These are phyloP conservation scores for Cheirogaleus major DNA, from an alignment of 2,797 vertebrate species.

Conservation along the genomic window DNA sequence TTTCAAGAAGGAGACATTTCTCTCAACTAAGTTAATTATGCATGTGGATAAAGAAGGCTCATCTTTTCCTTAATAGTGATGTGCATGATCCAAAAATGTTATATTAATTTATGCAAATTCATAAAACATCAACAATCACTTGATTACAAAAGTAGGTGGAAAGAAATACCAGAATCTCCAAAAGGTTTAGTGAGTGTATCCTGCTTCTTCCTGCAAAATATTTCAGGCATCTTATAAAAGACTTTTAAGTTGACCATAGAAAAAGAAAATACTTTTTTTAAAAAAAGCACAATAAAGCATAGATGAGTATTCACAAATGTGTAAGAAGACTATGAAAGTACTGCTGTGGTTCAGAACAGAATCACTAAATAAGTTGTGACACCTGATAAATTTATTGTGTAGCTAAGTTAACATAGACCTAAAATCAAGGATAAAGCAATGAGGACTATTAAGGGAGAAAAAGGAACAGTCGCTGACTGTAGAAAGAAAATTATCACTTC, in stretches of 20 bases:
- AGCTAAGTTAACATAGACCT: background rate
- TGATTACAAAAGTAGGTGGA: slow-evolving; percentile 16
- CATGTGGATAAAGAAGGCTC: slow-evolving; percentile 19
- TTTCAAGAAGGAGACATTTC: background rate
- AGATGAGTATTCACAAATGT: background rate
- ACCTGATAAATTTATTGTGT: background rate
- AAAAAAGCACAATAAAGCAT: background rate
- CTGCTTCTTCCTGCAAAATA: slow-evolving; percentile 56
- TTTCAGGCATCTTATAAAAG: slow-evolving; percentile 32
- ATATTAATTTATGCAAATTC: slow-evolving; percentile 36
- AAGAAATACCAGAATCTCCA: slow-evolving; percentile 47
- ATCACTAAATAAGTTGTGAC: background rate
- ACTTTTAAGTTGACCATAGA: slow-evolving; percentile 3
- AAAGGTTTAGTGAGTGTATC: slow-evolving; percentile 46
- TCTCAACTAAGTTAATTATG: background rate
- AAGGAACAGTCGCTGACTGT: background rate
- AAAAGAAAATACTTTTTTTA: background rate
- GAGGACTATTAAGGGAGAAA: background rate
- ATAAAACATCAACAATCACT: slow-evolving; percentile 38
- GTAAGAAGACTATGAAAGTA: background rate
- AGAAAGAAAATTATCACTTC: slow-evolving; percentile 43
- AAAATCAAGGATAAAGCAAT: slow-evolving; percentile 31
- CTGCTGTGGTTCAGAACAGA: slow-evolving; percentile 3
- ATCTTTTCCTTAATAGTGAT: slow-evolving; percentile 19
- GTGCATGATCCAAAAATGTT: slow-evolving; percentile 36